These are phyloP conservation scores for Siphlonurus alternatus DNA, from an alignment of 2,888 invertebrate species.

Conservation along the genomic window DNA sequence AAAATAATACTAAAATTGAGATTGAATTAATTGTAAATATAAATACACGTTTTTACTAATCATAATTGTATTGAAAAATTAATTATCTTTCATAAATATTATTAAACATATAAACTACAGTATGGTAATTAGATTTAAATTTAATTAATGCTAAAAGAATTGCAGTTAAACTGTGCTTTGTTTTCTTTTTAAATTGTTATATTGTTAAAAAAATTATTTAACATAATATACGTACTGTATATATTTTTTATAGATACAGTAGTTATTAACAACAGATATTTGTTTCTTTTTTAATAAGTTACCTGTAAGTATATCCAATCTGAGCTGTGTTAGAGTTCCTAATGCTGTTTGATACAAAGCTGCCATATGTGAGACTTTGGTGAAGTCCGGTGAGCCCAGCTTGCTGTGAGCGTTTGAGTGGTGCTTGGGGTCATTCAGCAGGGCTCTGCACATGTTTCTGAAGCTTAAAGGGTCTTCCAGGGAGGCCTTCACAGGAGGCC, in stretches of 20 bases:
- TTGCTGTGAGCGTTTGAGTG: constrained; percentile 49
- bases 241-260: too few species aligned
- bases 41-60: constrained; percentile 6
- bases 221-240: too few species aligned
- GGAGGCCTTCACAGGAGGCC: neutral
- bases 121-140: too few species aligned
- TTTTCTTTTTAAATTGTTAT: too few species aligned
- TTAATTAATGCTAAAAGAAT: too few species aligned
- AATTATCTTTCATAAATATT: too few species aligned
- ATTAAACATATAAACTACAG: too few species aligned
- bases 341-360: constrained; percentile 84
- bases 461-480: constrained; percentile 16
- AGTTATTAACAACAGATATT: too few species aligned
- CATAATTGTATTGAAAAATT: neutral
- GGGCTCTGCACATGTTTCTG: constrained; percentile 41
- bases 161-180: too few species aligned
- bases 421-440: constrained; percentile 37
- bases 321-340: constrained; percentile 75
- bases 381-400: constrained; percentile 64
- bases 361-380: constrained; percentile 71
- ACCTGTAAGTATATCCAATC: constrained; percentile 86
- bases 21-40: constrained; percentile 10
- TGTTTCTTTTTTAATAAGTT: too few species aligned
- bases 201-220: too few species aligned
- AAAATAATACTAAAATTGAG: constrained; percentile 9